phyloP scores from a whole-genome alignment of 2,888 invertebrate genomes.

The Bombylius major region DNA sequence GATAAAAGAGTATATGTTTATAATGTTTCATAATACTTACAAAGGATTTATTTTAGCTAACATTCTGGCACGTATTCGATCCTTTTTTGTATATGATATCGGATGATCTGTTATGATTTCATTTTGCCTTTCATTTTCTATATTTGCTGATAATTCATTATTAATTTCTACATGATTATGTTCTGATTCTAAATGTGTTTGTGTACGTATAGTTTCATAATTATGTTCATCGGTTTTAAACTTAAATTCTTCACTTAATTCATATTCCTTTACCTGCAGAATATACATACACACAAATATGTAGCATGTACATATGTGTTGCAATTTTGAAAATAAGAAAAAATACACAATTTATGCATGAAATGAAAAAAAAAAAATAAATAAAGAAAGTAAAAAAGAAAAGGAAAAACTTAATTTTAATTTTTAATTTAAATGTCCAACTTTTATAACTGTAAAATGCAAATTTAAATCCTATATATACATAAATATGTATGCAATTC shows the following conservation, averaged over 20 bases:
- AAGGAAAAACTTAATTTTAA: too few relatives aligned
- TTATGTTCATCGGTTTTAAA: constrained; percentile 64
- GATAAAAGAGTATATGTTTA: too few relatives aligned
- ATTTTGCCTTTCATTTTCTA: constrained; percentile 65
- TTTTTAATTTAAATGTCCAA: too few relatives aligned
- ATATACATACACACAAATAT: neutral
- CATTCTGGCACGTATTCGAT: constrained; percentile 34
- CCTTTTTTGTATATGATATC: constrained; percentile 36
- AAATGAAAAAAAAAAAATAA: constrained; percentile 9
- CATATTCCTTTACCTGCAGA: constrained; percentile 71
- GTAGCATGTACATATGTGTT: too few relatives aligned
- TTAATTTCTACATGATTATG: constrained; percentile 50
- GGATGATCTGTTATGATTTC: constrained; percentile 36
- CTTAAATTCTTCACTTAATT: constrained; percentile 75
- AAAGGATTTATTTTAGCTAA: constrained; percentile 36
- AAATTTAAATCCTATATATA: too few relatives aligned
- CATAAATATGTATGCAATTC: too few relatives aligned
- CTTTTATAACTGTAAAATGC: too few relatives aligned
- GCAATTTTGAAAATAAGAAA: neutral
- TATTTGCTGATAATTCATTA: constrained; percentile 63
- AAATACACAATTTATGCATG: neutral
- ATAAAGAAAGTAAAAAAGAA: too few relatives aligned
- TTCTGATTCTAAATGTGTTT: constrained; percentile 35
- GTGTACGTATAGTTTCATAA: constrained; percentile 51
- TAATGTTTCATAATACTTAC: constrained; percentile 45